Conservation (phyloP, 1,140 invertebrate species). For the Habropoda laboriosa region DNA sequence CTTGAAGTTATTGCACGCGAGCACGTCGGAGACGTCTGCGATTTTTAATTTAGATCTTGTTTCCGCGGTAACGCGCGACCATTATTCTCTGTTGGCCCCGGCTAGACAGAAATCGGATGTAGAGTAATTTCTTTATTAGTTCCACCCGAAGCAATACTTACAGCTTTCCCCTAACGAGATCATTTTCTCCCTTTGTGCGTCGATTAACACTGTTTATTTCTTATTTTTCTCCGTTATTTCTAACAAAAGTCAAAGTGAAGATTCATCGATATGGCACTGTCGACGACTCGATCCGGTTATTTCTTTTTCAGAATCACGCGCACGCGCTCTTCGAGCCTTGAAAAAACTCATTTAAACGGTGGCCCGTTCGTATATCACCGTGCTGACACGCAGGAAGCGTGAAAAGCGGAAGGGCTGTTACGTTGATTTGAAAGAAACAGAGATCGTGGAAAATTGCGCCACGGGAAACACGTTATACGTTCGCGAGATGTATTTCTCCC, state of each 20-base stretch:
- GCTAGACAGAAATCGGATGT: not conserved
- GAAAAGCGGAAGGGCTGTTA: conserved; percentile 29
- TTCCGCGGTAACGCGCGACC: not conserved
- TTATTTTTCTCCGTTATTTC: not conserved
- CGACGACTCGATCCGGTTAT: not conserved
- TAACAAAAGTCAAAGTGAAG: too few species aligned
- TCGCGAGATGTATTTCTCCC: conserved; percentile 40
- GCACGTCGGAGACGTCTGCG: conserved; percentile 8
- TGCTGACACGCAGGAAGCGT: conserved; percentile 5
- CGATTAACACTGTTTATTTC: not conserved
- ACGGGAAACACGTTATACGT: conserved; percentile 46
- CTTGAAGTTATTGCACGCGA: conserved; percentile 23
- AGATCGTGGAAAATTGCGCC: conserved; percentile 31
- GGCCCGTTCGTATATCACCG: conserved; percentile 18
- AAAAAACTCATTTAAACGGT: conserved; percentile 23
- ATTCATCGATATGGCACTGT: too few species aligned
- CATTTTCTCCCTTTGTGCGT: not conserved
- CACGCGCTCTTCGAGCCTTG: not conserved
- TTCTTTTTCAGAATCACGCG: not conserved
- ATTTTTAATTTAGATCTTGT: conserved; percentile 41
- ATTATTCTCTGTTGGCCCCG: not conserved
- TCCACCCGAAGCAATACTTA: not conserved
- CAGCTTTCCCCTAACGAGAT: not conserved
- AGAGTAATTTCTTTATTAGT: conserved; percentile 29
- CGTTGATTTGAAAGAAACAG: conserved; percentile 52